These are phyloP conservation scores for Serranus cabrilla DNA, from an alignment of 2,797 vertebrate species.

Conservation along the genomic window DNA sequence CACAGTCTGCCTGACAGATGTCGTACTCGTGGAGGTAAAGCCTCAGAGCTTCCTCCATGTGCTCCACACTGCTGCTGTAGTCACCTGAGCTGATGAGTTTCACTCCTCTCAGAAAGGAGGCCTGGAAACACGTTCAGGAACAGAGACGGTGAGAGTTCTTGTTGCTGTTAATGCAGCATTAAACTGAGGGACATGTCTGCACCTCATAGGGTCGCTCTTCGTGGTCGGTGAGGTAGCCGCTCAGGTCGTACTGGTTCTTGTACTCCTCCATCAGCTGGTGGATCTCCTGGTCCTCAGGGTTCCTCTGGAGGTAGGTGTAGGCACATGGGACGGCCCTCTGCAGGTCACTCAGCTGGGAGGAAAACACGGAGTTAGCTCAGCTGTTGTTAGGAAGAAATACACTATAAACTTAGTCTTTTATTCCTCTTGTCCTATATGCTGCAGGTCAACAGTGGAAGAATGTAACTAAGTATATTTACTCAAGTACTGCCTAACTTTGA, in stretches of 20 bases:
- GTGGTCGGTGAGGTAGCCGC: constrained; percentile 87
- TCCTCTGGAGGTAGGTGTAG: constrained; percentile 92
- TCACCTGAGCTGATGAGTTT: constrained; percentile 88
- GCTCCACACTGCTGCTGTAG: constrained; percentile 83
- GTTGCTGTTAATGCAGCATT: neutral
- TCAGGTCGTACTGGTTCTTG: constrained; percentile 85
- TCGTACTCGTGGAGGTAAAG: constrained; percentile 89
- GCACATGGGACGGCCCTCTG: constrained; percentile 90
- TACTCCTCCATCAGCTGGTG: constrained; percentile 87
- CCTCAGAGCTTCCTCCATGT: constrained; percentile 90
- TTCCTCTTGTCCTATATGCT: neutral
- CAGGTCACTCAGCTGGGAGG: constrained; percentile 84
- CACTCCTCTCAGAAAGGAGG: constrained; percentile 82
- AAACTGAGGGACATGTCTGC: constrained; percentile 1
- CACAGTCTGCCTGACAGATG: constrained; percentile 88
- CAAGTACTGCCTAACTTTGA: no score
- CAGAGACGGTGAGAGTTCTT: neutral
- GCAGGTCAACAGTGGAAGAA: no score
- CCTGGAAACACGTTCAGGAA: constrained; percentile 24
- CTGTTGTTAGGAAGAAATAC: neutral
- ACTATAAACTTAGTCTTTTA: neutral
- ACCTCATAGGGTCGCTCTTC: constrained; percentile 89
- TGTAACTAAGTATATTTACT: no score
- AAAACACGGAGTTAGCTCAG: neutral
- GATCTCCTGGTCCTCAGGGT: constrained; percentile 89